Base-by-base conservation (phyloP, 2,113 vertebrate genomes). In the Cepphus grylle region DNA sequence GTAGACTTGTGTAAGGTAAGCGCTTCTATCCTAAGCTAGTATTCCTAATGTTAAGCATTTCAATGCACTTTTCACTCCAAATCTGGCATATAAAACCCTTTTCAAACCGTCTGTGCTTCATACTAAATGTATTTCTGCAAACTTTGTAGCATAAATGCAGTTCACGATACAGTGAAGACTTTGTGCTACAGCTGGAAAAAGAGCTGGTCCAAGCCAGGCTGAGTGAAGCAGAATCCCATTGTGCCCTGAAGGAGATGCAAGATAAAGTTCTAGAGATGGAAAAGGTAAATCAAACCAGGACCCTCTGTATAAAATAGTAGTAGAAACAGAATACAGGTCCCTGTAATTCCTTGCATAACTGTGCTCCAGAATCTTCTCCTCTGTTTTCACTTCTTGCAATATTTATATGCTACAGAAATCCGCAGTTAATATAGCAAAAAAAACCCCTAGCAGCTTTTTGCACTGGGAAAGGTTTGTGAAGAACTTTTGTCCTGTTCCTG, bases 241-340 rank as follows among this genome's bases (percentile, higher is more conserved):
- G 99, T 96, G 99, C 99, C 3, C 98, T 99, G 83, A 99, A 99
- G 96, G 99, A 99, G 96, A 99, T 99, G 99, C 99, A 99, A 94
- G 99, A 99, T 98, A 99, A 99, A 97, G 98, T 99, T 96, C 98
- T 99, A 82, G 99, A 99, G 52, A 99, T 99, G 81, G 99, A 99
- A 97, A 99, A 99, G 99, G 99, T 99, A 94, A 97, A 96, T 67
- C 88, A 78, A 91, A 81, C 29, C 21, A 96, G 77, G 82, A 92
- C 55, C 30, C 9, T 81, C 38, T 40, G 2, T 67, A 29, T 5
- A 43, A 89, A 93, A 52, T 55, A 81, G 70, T n/a, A 22, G 30
- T 38, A 65, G 15, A 91, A 81, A 65, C 32, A 69, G 78, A 76
- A 78, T 45, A 15, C 29, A 85, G 42, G 29, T 92, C 40, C 40